Conservation (phyloP, 1,140 invertebrate genomes). For the Copidosoma floridanum region DNA sequence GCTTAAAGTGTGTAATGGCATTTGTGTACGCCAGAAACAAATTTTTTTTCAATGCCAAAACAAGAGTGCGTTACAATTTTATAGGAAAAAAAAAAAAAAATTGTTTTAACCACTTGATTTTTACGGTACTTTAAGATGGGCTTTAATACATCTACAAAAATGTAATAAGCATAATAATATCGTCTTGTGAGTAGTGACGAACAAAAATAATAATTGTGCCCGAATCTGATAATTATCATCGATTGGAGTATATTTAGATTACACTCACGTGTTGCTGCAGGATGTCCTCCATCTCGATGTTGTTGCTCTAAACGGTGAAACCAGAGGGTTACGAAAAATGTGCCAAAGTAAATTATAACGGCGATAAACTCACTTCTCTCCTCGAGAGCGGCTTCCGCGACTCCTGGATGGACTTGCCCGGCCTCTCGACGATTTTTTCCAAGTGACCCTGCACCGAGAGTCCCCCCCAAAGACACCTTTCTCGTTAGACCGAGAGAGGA, state of each 20-base stretch:
- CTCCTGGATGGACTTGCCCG: conserved; percentile 61
- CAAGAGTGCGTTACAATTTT: no score
- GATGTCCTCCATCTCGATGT: conserved; percentile 69
- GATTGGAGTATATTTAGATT: not conserved
- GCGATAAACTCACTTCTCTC: conserved; percentile 58
- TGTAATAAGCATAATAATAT: no score
- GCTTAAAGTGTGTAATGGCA: no score
- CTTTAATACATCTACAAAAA: no score
- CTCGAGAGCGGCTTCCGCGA: conserved; percentile 64
- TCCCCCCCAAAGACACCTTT: not conserved
- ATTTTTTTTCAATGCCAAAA: no score
- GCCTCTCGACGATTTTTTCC: conserved; percentile 77
- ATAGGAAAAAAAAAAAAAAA: no score
- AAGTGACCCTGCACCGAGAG: conserved; percentile 68
- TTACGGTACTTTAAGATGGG: no score
- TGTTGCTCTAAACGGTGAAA: conserved; percentile 59
- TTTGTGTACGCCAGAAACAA: no score
- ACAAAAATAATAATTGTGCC: no score
- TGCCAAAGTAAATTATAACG: conserved; percentile 5
- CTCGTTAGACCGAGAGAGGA: not conserved
- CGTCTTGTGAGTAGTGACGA: no score
- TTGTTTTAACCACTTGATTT: no score
- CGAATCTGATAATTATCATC: no score
- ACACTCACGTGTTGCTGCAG: conserved; percentile 63
- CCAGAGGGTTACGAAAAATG: not conserved